Percentiles rank a stretch among this genome's conserved stretches.
Conservation (phyloP, 1,140 invertebrate species). For the Drosophila oshimai region DNA sequence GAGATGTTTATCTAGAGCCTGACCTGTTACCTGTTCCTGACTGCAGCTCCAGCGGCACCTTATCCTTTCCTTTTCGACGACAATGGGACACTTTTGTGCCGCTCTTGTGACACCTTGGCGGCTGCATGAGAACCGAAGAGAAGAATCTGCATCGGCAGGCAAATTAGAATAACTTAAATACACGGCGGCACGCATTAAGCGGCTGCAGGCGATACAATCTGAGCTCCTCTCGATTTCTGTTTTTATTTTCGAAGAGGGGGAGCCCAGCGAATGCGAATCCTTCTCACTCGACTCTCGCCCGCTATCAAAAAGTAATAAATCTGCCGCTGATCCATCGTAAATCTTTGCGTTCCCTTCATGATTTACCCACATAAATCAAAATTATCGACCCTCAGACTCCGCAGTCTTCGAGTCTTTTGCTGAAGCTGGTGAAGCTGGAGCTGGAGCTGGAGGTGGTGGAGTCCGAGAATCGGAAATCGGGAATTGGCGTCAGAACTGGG, state of each 20-base stretch:
- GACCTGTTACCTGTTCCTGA: conserved; percentile 28
- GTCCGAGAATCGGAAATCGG: background rate
- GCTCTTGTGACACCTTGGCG: conserved; percentile 53
- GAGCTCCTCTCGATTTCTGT: conserved; percentile 20
- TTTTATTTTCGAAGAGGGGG: background rate
- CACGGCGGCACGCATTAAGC: conserved; percentile 74
- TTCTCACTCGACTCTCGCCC: conserved; percentile 39
- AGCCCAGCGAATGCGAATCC: conserved; percentile 43
- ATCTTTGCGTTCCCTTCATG: conserved; percentile 81
- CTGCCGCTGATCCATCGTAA: conserved; percentile 82
- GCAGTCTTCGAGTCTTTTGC: too few species aligned
- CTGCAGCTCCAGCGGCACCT: conserved; percentile 14
- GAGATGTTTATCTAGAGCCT: conserved; percentile 30
- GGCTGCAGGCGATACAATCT: conserved; percentile 20
- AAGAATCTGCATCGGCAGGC: conserved; percentile 24
- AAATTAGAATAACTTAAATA: conserved; percentile 79
- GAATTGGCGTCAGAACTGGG: conserved; percentile 35
- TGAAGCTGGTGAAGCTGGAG: too few species aligned
- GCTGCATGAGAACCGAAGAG: background rate
- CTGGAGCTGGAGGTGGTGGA: too few species aligned
- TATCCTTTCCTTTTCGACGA: conserved; percentile 24
- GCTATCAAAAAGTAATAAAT: conserved; percentile 83
- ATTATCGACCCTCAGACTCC: conserved; percentile 71
- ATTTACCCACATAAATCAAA: conserved; percentile 83
- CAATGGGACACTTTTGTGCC: conserved; percentile 46